Percentiles rank a stretch among this genome's conserved stretches.
Evolutionary conservation across 2,888 invertebrate species (phyloP).

Genomic region (Encarsia formosa): DNA sequence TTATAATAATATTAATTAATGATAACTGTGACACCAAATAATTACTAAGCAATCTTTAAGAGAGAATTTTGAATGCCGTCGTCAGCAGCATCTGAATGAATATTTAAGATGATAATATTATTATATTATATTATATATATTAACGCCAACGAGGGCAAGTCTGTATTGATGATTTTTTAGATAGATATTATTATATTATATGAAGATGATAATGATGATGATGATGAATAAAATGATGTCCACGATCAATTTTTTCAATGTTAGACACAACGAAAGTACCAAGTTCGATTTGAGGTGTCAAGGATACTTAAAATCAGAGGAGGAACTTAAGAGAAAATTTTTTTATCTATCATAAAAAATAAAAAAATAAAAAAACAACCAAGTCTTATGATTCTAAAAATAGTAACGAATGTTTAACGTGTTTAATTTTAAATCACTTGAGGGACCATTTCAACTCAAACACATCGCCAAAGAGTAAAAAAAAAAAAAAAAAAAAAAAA

Average conservation of each 20-base stretch:
- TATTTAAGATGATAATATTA: no score
- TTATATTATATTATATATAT: no score
- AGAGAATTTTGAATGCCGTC: no score
- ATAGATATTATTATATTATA: no score
- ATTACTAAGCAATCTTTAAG: conserved; percentile 21
- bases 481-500: not conserved
- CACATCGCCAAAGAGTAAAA: conserved; percentile 20
- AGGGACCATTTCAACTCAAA: conserved; percentile 24
- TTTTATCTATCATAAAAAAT: not conserved
- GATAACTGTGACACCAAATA: conserved; percentile 26
- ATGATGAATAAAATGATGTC: no score
- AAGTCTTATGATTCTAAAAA: conserved; percentile 1
- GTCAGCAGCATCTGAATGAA: no score
- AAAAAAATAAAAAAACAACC: no score
- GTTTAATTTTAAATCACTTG: conserved; percentile 17
- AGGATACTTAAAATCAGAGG: conserved; percentile 2
- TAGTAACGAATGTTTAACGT: conserved; percentile 3
- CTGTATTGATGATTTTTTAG: no score
- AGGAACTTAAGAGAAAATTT: conserved; percentile 10
- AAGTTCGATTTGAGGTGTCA: conserved; percentile 17
- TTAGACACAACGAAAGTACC: conserved; percentile 28
- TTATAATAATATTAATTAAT: no score
- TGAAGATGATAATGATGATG: no score
- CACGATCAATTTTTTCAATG: conserved; percentile 16
- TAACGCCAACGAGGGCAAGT: no score